Evolutionary conservation across 2,797 vertebrate genomes (phyloP).

Genomic region (Schizopygopsis pylzovi): DNA sequence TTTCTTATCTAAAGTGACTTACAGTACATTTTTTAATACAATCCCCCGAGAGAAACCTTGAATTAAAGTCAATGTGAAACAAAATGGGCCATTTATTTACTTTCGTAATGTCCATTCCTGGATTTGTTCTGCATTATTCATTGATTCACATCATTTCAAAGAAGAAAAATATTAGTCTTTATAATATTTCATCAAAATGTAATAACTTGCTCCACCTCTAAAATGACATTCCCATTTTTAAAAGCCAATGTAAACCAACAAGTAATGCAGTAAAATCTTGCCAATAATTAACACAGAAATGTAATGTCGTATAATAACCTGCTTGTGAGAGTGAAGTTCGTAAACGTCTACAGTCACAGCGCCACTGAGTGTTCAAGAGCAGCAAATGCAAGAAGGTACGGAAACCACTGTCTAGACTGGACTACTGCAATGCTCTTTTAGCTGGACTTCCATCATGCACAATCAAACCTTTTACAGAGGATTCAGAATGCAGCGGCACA

Average conservation of each 20-base stretch:
- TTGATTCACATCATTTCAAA: neutral
- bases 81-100: slow-evolving; percentile 23
- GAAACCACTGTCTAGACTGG: neutral
- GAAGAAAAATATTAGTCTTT: slow-evolving; percentile 1
- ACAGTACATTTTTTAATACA: slow-evolving; percentile 16
- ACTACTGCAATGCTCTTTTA: too few relatives aligned
- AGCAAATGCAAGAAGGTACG: neutral
- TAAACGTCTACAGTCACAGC: neutral
- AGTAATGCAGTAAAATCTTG: neutral
- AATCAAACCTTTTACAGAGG: too few relatives aligned
- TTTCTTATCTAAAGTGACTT: slow-evolving; percentile 33
- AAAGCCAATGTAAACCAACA: neutral
- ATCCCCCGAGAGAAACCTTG: slow-evolving; percentile 6
- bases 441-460: too few relatives aligned
- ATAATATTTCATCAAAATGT: slow-evolving; percentile 28
- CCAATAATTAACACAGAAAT: neutral
- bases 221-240: neutral
- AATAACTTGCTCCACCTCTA: slow-evolving; percentile 10
- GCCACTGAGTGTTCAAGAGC: neutral
- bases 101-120: neutral
- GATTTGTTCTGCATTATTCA: slow-evolving; percentile 30
- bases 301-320: neutral
- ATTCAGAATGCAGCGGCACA: too few relatives aligned
- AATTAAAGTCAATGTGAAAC: slow-evolving; percentile 23
- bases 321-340: too few relatives aligned